phyloP scores from a whole-genome alignment of 2,797 vertebrate genomes.

The Sebastes diaconus region DNA sequence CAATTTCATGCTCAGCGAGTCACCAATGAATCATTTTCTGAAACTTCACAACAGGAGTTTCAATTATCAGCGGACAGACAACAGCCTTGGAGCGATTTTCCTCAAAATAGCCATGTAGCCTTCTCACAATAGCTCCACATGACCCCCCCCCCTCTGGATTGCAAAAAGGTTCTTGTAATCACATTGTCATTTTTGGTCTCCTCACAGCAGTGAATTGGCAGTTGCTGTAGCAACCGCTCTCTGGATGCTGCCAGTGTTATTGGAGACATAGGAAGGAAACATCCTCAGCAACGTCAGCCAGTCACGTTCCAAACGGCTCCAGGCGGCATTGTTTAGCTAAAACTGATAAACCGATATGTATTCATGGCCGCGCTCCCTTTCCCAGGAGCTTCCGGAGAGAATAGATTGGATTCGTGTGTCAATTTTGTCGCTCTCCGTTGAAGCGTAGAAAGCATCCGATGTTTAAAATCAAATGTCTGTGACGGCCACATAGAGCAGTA shows the following conservation, averaged over 20 bases:
- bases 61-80: constrained; percentile 1
- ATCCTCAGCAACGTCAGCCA: background rate
- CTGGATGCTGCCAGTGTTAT: background rate
- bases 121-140: constrained; percentile 1
- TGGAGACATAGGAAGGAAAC: background rate
- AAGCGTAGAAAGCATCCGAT: background rate
- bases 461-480: background rate
- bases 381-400: background rate
- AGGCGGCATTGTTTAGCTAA: background rate
- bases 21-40: background rate
- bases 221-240: constrained; percentile 40
- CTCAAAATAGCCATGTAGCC: background rate
- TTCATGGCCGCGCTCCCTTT: background rate
- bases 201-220: background rate
- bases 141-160: background rate
- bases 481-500: background rate
- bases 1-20: constrained; percentile 23
- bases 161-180: constrained; percentile 19
- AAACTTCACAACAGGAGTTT: constrained; percentile 6
- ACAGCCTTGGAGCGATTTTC: background rate
- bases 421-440: background rate
- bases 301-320: background rate
- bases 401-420: background rate
- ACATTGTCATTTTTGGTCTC: constrained; percentile 3
- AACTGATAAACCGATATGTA: background rate